These are phyloP conservation scores for Bubalus kerabau DNA, from an alignment of 2,113 vertebrate species.

Conservation along the genomic window DNA sequence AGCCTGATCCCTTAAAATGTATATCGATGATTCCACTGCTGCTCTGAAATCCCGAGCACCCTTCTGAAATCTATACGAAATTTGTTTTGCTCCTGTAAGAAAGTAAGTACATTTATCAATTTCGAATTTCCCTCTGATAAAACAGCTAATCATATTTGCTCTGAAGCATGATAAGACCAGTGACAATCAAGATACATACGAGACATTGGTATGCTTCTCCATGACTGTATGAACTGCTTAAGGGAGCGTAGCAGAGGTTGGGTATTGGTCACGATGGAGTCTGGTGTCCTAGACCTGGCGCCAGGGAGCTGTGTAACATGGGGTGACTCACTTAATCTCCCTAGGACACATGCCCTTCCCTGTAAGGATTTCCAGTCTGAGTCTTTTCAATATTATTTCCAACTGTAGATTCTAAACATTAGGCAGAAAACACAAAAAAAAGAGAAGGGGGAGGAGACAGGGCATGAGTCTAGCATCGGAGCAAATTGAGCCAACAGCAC, in stretches of 20 bases:
- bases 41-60: background rate
- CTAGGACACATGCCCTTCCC: background rate
- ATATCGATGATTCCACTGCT: accelerated
- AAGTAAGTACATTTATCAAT: background rate
- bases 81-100: background rate
- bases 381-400: background rate
- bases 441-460: background rate
- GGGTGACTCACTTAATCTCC: background rate
- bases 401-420: background rate
- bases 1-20: background rate
- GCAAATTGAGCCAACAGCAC: background rate
- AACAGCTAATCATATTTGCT: background rate
- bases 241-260: accelerated
- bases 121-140: background rate
- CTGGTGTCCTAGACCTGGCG: background rate
- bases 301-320: background rate
- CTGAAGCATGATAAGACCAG: background rate
- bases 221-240: background rate
- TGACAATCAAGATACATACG: background rate
- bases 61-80: background rate
- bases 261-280: too few species aligned
- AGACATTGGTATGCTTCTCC: background rate
- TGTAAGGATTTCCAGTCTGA: background rate
- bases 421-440: background rate
- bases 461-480: accelerated